Base-by-base conservation (phyloP, 2,797 vertebrate species). In the Orientallactaga sibirica region DNA sequence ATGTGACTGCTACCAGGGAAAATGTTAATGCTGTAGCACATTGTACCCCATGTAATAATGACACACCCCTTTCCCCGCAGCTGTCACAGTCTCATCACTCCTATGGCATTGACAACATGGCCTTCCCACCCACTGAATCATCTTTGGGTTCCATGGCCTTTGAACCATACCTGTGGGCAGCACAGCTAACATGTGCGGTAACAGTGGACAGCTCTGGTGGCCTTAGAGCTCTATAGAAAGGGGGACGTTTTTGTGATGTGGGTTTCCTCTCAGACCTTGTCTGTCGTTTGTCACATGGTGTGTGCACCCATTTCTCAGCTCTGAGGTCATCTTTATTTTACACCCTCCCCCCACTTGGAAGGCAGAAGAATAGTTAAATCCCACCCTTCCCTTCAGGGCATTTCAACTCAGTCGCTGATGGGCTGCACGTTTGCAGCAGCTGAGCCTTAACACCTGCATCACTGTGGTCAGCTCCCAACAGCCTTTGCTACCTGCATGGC, bases 21-120 rank as follows among this genome's bases (percentile, higher is more conserved):
- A 25, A 8, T 1, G 3, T 16, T 27, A 5, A 64, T 1, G 1
- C 3, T 1, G 9, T 18, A 37, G 16, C 19, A 0, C 1, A 0
- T 62, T 5, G 8, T 5, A 8, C 61, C 61, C 14, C 19, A 12
- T 18, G 52, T 11, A 16, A 16, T 37, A 7, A 24, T 24, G 27
- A 11, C 41, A 41, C 10, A 3, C 27, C 67, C 61, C 62, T 29
- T 76, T 55, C 19, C 37, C 24, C 52, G 62, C 24, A 24, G 5
- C 62, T 8, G 8, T 64, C 58, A 86, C 20, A 6, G 25, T 19
- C 62, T 20, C 20, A 33, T 25, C 80, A 2, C n/a, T 27, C 61
- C 81, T 52, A 4, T 15, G 3, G 27, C 3, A 15, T 25, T 6
- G 33, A 20, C 33, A 20, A 52, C 24, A 0, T 0, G 0, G 1